Evolutionary conservation across 2,797 vertebrate species (phyloP), one percentile per base, ranked within the genome.

Genomic region (Chloroceryle amazona): DNA sequence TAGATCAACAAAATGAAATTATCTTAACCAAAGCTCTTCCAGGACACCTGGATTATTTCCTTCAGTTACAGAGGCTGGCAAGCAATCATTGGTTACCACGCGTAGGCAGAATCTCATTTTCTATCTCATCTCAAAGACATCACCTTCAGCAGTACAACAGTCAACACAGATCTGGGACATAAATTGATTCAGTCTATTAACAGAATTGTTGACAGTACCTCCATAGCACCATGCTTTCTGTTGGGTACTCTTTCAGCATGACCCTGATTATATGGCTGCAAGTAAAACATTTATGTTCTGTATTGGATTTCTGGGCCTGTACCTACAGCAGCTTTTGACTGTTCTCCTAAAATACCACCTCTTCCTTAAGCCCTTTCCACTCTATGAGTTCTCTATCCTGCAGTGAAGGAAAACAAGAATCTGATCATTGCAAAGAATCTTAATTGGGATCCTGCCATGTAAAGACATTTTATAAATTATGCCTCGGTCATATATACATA

Each of bases 101-200:
- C 74, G 49, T 68, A 91, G 62, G 74, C 66, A 89, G 83, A 92
- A 89, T 44, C 37, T 95, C 63, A 90, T 96, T 96, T 95, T 88
- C 90, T 5, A 1, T 74, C 71, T 95, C 67, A 58, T 91, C 63
- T 61, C 85, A 90, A 94, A 95, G n/a, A 54, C 35, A 76, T 80
- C 47, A 70, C 58, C 70, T 91, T 86, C 62, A 91, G 70, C 81
- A 75, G 72, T 51, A 86, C 42, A 39, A 37, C 1, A 94, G 46
- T 55, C 28, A 62, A 60, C 51, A 66, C 33, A 49, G 93, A 91
- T 35, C 91, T 95, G 93, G 51, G 93, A 10, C 62, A 88, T 55
- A 96, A 92, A 94, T 81, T 88, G 72, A 94, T 9, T n/a, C 6
- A 61, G 76, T 39, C 51, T 78, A 55, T 91, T 91, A 79, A 86